Evolutionary conservation across 30 jellyfish, hydroid and myxozoan genomes (phyloP), one percentile per base, ranked within the genome.

Genomic region (Aurelia aurita): DNA sequence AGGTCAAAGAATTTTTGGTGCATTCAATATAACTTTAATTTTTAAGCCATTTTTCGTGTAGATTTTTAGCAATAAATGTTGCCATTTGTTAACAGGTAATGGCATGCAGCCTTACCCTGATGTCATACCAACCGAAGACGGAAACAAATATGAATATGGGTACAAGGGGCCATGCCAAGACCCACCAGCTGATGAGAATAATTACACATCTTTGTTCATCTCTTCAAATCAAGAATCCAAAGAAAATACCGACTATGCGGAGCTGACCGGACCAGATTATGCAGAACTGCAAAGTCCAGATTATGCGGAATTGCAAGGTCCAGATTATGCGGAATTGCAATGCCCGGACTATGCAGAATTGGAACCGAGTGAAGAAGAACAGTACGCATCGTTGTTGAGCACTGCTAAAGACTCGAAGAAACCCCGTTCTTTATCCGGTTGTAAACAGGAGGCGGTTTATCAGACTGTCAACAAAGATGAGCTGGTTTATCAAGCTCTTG

Each of bases 111-210:
- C 29, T 55, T 55, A 19, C 67, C 67, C 67, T 13, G 67, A 55
- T 22, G 25, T 55, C 10, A 14, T 55, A 55, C 67, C 67, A 13
- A 22, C 13, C 27, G 29, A 55, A 55, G 29, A 55, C 19, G 29
- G 25, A 2, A 55, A 14, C 67, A 55, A 16, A 55, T 55, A 55
- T 16, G 67, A 55, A n/a, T 16, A 19, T 55, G 67, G 67, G 29
- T 55, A 55, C 14, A 19, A 22, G 29, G 67, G 67, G 12, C 67
- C 67, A 55, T 55, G 67, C 67, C 67, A 14, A 55, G 67, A 55
- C 29, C 67, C 67, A 3, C 67, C 67, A n/a, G 67, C 29, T 16
- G 67, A 55, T 55, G 67, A 55, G 13, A 55, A 16, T 9, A 55
- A 55, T 22, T 55, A 55, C 67, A 55, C 67, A 13, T 26, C 67